A percentile compares a stretch with the other conserved stretches of the same genome.
Conservation (phyloP, 1,140 invertebrate genomes). For the Bombus superbus region DNA sequence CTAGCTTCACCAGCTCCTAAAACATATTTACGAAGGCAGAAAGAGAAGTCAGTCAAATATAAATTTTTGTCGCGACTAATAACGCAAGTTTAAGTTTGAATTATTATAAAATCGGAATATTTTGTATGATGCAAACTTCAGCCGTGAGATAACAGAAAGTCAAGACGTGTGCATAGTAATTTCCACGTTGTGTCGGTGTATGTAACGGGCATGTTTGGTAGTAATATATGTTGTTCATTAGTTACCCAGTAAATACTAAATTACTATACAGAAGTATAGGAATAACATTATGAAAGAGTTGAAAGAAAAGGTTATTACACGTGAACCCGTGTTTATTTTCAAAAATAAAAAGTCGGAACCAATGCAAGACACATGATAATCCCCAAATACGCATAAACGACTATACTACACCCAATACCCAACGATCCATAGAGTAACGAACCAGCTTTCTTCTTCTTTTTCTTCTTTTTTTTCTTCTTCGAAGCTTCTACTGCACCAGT, state of each 20-base stretch:
- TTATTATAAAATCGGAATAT: not conserved
- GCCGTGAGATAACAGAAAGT: not conserved
- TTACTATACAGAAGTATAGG: not conserved
- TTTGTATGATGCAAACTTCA: not conserved
- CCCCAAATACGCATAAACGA: not conserved
- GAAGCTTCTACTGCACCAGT: constrained; percentile 84
- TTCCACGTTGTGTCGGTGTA: not conserved
- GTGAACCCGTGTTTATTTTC: not conserved
- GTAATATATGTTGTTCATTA: not conserved
- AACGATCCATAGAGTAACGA: constrained; percentile 59
- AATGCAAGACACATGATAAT: not conserved
- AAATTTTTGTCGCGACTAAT: not conserved
- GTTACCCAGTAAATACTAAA: not conserved
- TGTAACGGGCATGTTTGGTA: not conserved
- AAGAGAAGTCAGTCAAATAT: too few relatives aligned
- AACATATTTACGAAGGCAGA: not conserved
- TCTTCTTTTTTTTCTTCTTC: constrained; percentile 89
- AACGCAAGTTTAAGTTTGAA: not conserved
- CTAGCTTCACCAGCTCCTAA: constrained; percentile 80
- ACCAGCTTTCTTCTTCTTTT: constrained; percentile 90
- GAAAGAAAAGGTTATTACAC: not conserved
- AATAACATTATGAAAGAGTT: not conserved
- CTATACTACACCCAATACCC: constrained; percentile 25
- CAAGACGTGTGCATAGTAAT: not conserved
- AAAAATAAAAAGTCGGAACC: too few relatives aligned